Base-by-base conservation (phyloP, 1,140 invertebrate genomes). In the Hydropsyche tenuis region DNA sequence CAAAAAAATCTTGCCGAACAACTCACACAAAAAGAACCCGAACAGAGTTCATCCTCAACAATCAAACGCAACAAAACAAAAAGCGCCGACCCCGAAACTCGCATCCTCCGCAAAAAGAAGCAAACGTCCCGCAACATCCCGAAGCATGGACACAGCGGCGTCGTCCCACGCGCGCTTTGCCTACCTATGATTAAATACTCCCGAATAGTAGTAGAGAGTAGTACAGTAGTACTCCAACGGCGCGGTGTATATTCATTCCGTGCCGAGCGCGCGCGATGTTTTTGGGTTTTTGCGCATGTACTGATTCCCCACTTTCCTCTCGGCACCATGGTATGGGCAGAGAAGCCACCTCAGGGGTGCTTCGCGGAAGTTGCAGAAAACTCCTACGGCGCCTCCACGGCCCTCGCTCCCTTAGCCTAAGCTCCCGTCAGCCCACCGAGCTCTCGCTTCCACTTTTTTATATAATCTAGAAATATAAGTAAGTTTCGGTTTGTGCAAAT, bases 251-350 rank as follows among this genome's bases (percentile, higher is more conserved):
- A 74, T 77, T 77, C 69, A 74, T 65, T 77, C 60, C 73, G 48
- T 30, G 53, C 30, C 3, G 30, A 37, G 30, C 30, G 30, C 3
- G 30, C 66, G 70, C 70, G 70, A 73, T 77, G 73, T 77, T 77
- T 77, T 77, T 69, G 69, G 70, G 73, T 73, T 74, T 77, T 77
- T 77, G 76, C 76, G 76, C 76, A 77, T 77, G 76, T 77, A 72
- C 73, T 68, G 25, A 53, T 46, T 53, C 64, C 70, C 23, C 70
- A 23, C 63, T 42, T 56, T 68, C 30, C 68, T 20, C 23, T 23
- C 56, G 12, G 20, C 43, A 65, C 62, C 46, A 43, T 6, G 66
- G n/a, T n/a, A n/a, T n/a, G 48, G 45, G 37, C 51, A 23, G 20
- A n/a, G 14, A 22, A 18, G 16, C 56, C 16, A 30, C 14, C 68